Conservation (phyloP, 1,140 invertebrate species). For the Hyphantria cunea region DNA sequence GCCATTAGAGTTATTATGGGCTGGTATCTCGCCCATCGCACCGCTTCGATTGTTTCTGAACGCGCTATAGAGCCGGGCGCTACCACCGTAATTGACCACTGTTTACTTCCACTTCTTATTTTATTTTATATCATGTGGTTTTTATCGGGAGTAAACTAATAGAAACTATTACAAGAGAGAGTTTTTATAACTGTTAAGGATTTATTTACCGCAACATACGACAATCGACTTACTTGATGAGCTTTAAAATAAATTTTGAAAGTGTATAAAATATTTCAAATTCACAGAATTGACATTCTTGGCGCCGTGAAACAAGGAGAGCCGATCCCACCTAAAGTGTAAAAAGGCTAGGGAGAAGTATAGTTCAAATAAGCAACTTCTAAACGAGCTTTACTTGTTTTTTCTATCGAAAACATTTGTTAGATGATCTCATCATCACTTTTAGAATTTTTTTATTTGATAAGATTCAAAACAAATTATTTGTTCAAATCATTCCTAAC, state of each 20-base stretch:
- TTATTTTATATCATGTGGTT: conserved; percentile 60
- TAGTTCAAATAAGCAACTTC: too few relatives aligned
- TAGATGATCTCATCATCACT: too few relatives aligned
- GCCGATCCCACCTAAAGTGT: too few relatives aligned
- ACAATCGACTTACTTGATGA: neutral
- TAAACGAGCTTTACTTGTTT: too few relatives aligned
- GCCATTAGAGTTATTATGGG: conserved; percentile 78
- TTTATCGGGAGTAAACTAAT: conserved; percentile 43
- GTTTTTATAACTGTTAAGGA: neutral
- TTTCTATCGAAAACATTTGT: too few relatives aligned
- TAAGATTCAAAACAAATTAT: neutral
- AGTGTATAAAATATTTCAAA: neutral
- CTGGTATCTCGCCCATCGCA: conserved; percentile 75
- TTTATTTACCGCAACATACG: neutral
- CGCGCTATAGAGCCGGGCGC: conserved; percentile 64
- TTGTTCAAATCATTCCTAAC: conserved; percentile 9
- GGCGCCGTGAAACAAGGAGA: too few relatives aligned
- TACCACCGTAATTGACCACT: conserved; percentile 77
- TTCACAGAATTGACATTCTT: too few relatives aligned
- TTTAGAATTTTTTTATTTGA: too few relatives aligned
- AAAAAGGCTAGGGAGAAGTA: too few relatives aligned
- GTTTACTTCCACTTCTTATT: conserved; percentile 75
- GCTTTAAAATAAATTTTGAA: neutral
- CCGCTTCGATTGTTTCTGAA: conserved; percentile 78
- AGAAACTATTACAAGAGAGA: conserved; percentile 33